These are phyloP conservation scores for Torymus tubicola DNA, from an alignment of 2,888 invertebrate species.

Conservation along the genomic window DNA sequence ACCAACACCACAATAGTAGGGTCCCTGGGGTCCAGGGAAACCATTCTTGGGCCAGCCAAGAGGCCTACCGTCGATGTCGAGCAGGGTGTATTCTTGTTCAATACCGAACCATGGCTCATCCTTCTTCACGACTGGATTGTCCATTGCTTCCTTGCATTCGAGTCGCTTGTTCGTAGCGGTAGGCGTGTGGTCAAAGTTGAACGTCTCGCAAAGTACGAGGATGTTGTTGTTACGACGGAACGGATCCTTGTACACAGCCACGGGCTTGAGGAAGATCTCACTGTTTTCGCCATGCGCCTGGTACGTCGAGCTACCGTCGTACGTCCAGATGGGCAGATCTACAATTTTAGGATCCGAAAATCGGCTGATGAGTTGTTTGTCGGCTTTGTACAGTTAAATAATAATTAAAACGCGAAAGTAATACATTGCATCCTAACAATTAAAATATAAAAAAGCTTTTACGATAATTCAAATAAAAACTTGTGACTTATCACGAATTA, in stretches of 20 bases:
- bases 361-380: too few relatives aligned
- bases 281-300: slow-evolving; percentile 93
- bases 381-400: too few relatives aligned
- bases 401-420: too few relatives aligned
- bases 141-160: slow-evolving; percentile 85
- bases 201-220: slow-evolving; percentile 93
- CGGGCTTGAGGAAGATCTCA: slow-evolving; percentile 93
- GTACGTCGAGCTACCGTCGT: slow-evolving; percentile 94
- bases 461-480: too few relatives aligned
- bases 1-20: slow-evolving; percentile 99
- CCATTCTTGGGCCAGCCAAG: slow-evolving; percentile 96
- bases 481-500: too few relatives aligned
- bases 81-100: slow-evolving; percentile 93
- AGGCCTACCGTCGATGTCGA: slow-evolving; percentile 91
- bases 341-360: slow-evolving; percentile 36
- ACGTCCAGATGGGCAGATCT: slow-evolving; percentile 95
- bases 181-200: slow-evolving; percentile 89
- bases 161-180: slow-evolving; percentile 87
- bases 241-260: slow-evolving; percentile 96
- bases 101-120: slow-evolving; percentile 94
- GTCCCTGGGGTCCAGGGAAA: slow-evolving; percentile 95
- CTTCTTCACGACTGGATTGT: slow-evolving; percentile 81
- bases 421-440: too few relatives aligned
- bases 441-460: too few relatives aligned
- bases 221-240: slow-evolving; percentile 94